Conservation (phyloP, 92 coral and sea anemone species). For the Anthopleura xanthogrammica region DNA sequence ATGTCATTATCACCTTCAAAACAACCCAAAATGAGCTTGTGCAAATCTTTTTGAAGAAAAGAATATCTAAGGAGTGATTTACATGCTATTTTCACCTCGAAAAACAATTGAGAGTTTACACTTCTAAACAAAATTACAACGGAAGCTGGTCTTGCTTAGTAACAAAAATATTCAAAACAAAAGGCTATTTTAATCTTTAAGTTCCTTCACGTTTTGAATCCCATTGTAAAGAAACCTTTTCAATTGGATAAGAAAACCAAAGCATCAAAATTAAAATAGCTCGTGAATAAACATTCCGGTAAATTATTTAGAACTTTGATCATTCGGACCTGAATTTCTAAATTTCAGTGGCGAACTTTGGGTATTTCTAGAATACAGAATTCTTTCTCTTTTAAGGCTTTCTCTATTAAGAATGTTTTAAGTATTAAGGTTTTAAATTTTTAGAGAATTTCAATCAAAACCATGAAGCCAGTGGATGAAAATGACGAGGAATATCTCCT, state of each 20-base stretch:
- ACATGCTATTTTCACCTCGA: neutral
- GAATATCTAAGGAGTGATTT: neutral
- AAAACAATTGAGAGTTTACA: neutral
- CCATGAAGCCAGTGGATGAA: constrained; percentile 8
- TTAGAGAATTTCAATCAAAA: neutral
- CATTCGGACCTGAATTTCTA: neutral
- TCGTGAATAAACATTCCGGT: neutral
- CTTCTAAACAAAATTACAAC: neutral
- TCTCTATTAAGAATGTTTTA: neutral
- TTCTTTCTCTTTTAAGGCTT: neutral
- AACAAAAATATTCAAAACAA: neutral
- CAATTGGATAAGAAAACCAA: neutral
- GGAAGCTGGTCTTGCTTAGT: neutral
- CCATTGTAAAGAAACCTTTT: neutral
- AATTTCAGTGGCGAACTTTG: too few relatives aligned
- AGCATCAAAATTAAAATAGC: neutral
- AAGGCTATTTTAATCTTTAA: neutral
- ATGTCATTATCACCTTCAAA: neutral
- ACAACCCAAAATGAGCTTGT: neutral
- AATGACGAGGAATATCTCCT: constrained; percentile 19
- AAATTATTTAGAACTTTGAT: constrained; percentile 21
- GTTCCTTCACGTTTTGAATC: neutral
- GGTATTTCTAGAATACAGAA: neutral
- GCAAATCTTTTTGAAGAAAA: neutral
- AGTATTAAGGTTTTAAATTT: neutral